Evolutionary conservation across 2,888 invertebrate genomes (phyloP).

Genomic region (Xestoiulus laeticollis): DNA sequence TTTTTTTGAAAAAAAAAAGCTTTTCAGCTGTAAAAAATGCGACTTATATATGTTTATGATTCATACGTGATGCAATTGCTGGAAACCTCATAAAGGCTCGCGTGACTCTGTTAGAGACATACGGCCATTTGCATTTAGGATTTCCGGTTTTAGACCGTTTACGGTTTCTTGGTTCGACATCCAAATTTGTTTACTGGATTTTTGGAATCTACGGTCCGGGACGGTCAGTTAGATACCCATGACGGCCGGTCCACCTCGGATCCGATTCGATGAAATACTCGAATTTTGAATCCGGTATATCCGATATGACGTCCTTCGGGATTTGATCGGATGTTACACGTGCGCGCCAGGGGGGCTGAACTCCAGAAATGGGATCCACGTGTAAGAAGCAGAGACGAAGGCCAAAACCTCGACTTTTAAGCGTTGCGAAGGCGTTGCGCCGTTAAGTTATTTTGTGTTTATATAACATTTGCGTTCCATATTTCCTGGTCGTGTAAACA

Average conservation of each 20-base stretch:
- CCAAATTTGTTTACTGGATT: not conserved
- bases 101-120: not conserved
- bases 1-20: not conserved
- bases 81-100: not conserved
- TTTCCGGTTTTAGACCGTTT: not conserved
- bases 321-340: not conserved
- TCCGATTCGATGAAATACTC: not conserved
- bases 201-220: not conserved
- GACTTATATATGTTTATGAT: not conserved
- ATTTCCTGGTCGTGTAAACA: constrained; percentile 6
- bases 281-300: not conserved
- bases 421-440: constrained; percentile 6
- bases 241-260: not conserved
- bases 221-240: not conserved
- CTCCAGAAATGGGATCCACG: not conserved
- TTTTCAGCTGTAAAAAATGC: not conserved
- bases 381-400: not conserved
- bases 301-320: not conserved
- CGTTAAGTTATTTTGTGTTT: constrained; percentile 28
- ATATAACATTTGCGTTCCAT: constrained; percentile 17
- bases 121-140: too few relatives aligned
- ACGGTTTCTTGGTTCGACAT: not conserved
- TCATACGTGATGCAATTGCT: not conserved
- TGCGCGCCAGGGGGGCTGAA: not conserved
- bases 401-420: constrained; percentile 21